phyloP scores from a whole-genome alignment of 2,113 vertebrate genomes.

The Petroica traversi region DNA sequence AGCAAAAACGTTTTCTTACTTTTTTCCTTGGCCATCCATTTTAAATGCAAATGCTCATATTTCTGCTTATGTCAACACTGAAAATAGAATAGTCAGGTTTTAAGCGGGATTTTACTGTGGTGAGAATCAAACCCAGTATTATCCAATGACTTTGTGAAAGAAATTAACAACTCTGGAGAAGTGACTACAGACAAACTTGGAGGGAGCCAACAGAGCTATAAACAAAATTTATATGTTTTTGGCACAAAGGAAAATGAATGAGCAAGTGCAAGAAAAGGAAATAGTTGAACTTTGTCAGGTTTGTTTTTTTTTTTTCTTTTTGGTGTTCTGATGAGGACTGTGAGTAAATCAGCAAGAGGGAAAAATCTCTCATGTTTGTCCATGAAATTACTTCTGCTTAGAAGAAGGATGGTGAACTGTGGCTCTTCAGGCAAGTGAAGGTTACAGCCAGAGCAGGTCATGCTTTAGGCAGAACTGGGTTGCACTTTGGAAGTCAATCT shows the following conservation, averaged over 20 bases:
- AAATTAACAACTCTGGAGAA: background rate
- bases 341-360: background rate
- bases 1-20: background rate
- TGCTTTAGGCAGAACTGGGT: background rate
- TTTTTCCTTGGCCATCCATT: background rate
- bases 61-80: background rate
- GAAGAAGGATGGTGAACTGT: background rate
- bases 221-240: slow-evolving; percentile 1
- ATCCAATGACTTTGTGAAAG: background rate
- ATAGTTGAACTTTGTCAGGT: background rate
- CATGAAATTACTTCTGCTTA: background rate
- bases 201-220: background rate
- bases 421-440: background rate
- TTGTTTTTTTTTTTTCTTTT: too few relatives aligned
- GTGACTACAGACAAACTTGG: background rate
- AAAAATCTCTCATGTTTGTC: background rate
- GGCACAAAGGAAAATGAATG: background rate
- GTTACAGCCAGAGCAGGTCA: background rate
- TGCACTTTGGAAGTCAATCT: background rate
- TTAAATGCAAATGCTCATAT: background rate
- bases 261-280: slow-evolving; percentile 4
- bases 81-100: background rate
- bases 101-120: background rate
- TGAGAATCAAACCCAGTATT: background rate
- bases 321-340: background rate